Base-by-base conservation (phyloP, 2,797 vertebrate genomes). In the Tarsius wallacei region DNA sequence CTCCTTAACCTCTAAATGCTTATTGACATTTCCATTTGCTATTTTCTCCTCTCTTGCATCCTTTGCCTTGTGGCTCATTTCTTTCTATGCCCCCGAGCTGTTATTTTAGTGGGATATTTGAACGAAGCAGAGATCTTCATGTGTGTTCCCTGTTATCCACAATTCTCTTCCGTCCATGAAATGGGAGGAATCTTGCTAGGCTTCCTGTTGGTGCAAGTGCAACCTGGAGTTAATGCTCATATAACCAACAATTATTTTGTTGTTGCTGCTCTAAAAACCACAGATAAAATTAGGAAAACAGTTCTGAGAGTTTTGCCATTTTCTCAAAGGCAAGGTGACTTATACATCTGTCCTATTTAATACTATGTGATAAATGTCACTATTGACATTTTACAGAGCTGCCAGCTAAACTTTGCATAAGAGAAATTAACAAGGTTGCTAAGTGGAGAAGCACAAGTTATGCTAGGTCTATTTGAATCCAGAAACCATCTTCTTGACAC, bases 271-370 rank as follows among this genome's bases (percentile, higher is more conserved):
- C 55, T 83, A 57, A 26, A 95, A 93, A 84, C 61, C 14, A 61
- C 10, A 89, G 51, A 86, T 71, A 86, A 93, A 89, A 89, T 3
- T 26, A 91, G 22, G 53, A 73, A 82, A 31, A 28, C 0, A 13
- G 47, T 59, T 47, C 33, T 36, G 28, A 80, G 26, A 1, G 85
- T 70, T 85, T 31, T 92, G n/a, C 12, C 33, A 13, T 84, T 74
- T 85, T 94, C 63, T 80, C 63, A 91, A 74, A 87, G 21, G 14
- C 95, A 76, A 82, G 1, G 28, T 53, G 16, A 80, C 51, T 84
- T 73, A 24, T 47, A 68, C 2, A 19, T 28, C 11, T 66, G 1
- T 61, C 22, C 42, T 47, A 9, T 59, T 83, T 91, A 83, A 89
- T 76, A 19, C 42, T 78, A 13, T 70, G 47, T 57, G 73, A 87